Evolutionary conservation across 2,113 vertebrate genomes (phyloP).

Genomic region (Clinocottus analis): DNA sequence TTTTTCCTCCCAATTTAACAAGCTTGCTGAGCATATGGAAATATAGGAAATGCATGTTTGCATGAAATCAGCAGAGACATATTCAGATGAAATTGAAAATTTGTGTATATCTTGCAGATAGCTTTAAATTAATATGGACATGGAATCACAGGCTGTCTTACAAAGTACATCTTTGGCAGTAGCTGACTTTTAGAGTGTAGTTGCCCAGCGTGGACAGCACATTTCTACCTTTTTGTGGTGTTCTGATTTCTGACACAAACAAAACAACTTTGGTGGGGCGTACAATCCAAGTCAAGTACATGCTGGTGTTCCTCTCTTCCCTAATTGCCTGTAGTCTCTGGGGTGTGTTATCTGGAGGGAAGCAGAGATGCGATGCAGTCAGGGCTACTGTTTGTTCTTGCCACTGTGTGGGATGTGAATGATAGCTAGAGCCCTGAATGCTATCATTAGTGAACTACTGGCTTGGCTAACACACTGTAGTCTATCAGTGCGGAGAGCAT

Average conservation of each 20-base stretch:
- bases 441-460: constrained; percentile 74
- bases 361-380: constrained; percentile 72
- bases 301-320: constrained; percentile 57
- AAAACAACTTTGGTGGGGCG: constrained; percentile 57
- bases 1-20: constrained; percentile 44
- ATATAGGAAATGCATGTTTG: background rate
- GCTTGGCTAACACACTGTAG: constrained; percentile 66
- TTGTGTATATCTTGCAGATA: constrained; percentile 14
- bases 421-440: constrained; percentile 73
- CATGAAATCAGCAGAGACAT: constrained; percentile 18
- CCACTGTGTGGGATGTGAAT: constrained; percentile 71
- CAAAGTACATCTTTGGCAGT: constrained; percentile 31
- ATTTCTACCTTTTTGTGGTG: constrained; percentile 38
- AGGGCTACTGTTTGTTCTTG: constrained; percentile 70
- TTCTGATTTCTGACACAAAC: constrained; percentile 51
- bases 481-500: constrained; percentile 56
- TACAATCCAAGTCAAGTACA: constrained; percentile 55
- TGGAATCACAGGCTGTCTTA: constrained; percentile 25
- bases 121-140: background rate
- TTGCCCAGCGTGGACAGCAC: constrained; percentile 27
- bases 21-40: constrained; percentile 25
- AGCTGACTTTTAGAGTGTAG: background rate
- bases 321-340: constrained; percentile 79
- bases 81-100: background rate
- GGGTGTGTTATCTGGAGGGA: constrained; percentile 64